phyloP scores from a whole-genome alignment of 2,113 vertebrate species.

The Ahaetulla prasina region DNA sequence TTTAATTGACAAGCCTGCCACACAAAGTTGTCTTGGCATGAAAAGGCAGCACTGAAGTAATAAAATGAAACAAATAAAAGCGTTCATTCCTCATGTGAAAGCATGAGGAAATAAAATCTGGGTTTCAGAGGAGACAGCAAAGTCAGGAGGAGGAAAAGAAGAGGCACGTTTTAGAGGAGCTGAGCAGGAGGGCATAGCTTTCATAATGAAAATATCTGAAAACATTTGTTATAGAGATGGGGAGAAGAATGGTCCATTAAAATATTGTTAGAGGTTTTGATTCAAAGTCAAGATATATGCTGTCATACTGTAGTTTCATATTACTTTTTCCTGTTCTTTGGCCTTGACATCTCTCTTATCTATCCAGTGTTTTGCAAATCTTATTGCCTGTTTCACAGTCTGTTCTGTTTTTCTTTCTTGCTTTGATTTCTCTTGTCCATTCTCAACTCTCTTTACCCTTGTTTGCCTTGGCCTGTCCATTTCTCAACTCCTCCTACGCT shows the following conservation, averaged over 20 bases:
- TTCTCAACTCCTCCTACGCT: not conserved
- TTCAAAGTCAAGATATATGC: not conserved
- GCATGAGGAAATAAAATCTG: slow-evolving; percentile 46
- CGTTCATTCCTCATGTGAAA: slow-evolving; percentile 56
- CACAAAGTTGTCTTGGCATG: slow-evolving; percentile 66
- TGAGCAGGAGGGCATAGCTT: slow-evolving; percentile 14
- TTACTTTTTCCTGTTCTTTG: not conserved
- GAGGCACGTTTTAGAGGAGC: slow-evolving; percentile 38
- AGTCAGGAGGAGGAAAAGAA: slow-evolving; percentile 12
- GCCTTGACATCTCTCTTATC: not conserved
- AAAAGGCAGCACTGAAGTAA: slow-evolving; percentile 59
- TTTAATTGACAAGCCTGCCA: slow-evolving; percentile 66
- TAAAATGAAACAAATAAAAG: slow-evolving; percentile 58
- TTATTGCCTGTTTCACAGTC: not conserved
- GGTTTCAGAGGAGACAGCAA: slow-evolving; percentile 52
- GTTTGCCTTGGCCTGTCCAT: not conserved
- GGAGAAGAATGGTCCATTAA: not conserved
- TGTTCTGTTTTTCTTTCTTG: not conserved
- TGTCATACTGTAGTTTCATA: not conserved
- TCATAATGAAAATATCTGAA: not conserved
- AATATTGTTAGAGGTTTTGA: not conserved
- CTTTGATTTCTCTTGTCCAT: not conserved
- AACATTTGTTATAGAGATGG: not conserved
- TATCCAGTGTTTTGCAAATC: not conserved
- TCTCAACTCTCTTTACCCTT: not conserved